These are phyloP conservation scores for Schlechtendalia chinensis DNA, from an alignment of 1,140 invertebrate species.

Conservation along the genomic window DNA sequence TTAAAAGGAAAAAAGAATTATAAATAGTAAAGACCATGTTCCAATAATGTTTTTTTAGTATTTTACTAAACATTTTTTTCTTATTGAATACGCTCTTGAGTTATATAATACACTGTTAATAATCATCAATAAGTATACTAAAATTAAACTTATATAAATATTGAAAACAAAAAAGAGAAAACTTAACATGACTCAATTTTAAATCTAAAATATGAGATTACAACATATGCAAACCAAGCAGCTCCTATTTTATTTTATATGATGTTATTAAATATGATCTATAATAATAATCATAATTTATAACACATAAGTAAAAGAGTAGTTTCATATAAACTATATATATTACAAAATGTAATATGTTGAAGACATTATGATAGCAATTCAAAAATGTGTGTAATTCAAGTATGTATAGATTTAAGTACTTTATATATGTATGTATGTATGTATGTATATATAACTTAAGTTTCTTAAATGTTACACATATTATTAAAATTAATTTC, in stretches of 20 bases:
- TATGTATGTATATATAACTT: not conserved
- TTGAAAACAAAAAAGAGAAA: not conserved
- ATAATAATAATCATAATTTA: not conserved
- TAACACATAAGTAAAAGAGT: constrained; percentile 4
- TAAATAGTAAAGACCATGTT: not conserved
- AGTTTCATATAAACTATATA: too few relatives aligned
- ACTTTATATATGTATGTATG: not conserved
- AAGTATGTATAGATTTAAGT: not conserved
- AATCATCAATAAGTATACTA: not conserved
- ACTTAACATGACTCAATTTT: not conserved
- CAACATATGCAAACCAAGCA: not conserved
- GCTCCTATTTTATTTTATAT: not conserved
- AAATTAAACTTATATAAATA: not conserved
- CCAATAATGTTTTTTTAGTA: not conserved
- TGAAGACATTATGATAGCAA: not conserved
- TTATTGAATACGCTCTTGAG: not conserved
- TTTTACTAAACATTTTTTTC: not conserved
- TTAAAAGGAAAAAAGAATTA: not conserved
- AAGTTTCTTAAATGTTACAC: not conserved
- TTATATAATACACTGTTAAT: not conserved
- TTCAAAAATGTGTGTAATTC: not conserved
- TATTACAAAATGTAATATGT: too few relatives aligned
- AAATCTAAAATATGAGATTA: constrained; percentile 1
- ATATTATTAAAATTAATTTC: not conserved
- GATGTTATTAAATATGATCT: not conserved